Conservation (phyloP, 1,140 invertebrate species). For the Frieseomelitta varia region DNA sequence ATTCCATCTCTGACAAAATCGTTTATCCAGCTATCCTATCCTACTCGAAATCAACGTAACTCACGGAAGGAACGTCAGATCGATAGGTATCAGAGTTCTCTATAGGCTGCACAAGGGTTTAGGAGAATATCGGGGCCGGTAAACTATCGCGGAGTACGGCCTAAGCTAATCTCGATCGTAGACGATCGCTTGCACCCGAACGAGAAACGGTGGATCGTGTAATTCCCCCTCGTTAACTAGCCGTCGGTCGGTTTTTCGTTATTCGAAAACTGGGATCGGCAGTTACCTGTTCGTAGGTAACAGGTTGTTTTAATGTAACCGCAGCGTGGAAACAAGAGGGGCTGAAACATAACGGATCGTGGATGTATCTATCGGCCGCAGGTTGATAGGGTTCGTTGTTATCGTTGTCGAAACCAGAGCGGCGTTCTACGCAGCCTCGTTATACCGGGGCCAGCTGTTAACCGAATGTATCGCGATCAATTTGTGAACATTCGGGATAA, state of each 20-base stretch:
- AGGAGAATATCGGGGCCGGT: background rate
- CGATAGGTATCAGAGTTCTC: background rate
- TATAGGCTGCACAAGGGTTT: background rate
- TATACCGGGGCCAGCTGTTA: slow-evolving; percentile 53
- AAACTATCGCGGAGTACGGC: background rate
- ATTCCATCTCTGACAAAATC: background rate
- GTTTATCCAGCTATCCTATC: background rate
- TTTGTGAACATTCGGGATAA: slow-evolving; percentile 48
- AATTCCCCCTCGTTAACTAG: slow-evolving; percentile 52
- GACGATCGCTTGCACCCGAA: background rate
- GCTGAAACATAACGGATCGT: slow-evolving; percentile 54
- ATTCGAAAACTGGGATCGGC: slow-evolving; percentile 46
- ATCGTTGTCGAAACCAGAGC: slow-evolving; percentile 54
- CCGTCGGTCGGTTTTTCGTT: slow-evolving; percentile 43
- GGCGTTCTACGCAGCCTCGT: slow-evolving; percentile 35
- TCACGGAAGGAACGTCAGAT: background rate
- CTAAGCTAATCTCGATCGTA: background rate
- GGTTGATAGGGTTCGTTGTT: slow-evolving; percentile 39
- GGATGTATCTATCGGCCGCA: slow-evolving; percentile 54
- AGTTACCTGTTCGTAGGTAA: slow-evolving; percentile 59
- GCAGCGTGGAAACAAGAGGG: slow-evolving; percentile 63
- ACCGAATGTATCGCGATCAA: slow-evolving; percentile 50
- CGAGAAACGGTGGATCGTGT: background rate
- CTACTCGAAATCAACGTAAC: background rate
- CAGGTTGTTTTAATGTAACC: slow-evolving; percentile 70